Evolutionary conservation across 2,888 invertebrate species (phyloP).

Genomic region (Acanthosepion lycidas): DNA sequence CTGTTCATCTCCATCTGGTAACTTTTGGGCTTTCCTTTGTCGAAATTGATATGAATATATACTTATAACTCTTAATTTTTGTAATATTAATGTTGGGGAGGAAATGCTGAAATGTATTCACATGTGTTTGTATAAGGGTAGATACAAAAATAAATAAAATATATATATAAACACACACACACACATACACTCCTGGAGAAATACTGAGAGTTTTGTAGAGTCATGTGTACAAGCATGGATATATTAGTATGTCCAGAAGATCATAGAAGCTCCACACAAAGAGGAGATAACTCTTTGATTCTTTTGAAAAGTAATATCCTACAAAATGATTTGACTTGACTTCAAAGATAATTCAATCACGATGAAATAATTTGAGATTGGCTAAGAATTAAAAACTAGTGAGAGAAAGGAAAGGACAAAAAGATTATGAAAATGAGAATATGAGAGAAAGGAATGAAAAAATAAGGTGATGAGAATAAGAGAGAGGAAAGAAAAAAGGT

Average conservation of each 20-base stretch:
- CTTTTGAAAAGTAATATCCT: background rate
- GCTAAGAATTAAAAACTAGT: background rate
- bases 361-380: background rate
- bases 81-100: background rate
- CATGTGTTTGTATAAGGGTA: background rate
- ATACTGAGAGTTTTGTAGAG: background rate
- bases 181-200: background rate
- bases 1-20: background rate
- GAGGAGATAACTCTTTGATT: slow-evolving; percentile 11
- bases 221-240: background rate
- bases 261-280: background rate
- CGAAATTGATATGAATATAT: background rate
- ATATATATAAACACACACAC: background rate
- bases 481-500: too few relatives aligned
- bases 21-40: background rate
- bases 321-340: background rate
- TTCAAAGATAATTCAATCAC: background rate
- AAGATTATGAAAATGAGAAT: too few relatives aligned
- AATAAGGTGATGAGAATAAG: too few relatives aligned
- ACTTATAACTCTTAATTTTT: background rate
- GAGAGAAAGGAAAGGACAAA: too few relatives aligned
- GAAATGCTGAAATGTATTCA: background rate
- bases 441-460: too few relatives aligned
- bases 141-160: background rate
- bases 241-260: background rate